Evolutionary conservation across 2,888 invertebrate genomes (phyloP), one percentile per base, ranked within the genome.

Genomic region (Hanleya hanleyi): DNA sequence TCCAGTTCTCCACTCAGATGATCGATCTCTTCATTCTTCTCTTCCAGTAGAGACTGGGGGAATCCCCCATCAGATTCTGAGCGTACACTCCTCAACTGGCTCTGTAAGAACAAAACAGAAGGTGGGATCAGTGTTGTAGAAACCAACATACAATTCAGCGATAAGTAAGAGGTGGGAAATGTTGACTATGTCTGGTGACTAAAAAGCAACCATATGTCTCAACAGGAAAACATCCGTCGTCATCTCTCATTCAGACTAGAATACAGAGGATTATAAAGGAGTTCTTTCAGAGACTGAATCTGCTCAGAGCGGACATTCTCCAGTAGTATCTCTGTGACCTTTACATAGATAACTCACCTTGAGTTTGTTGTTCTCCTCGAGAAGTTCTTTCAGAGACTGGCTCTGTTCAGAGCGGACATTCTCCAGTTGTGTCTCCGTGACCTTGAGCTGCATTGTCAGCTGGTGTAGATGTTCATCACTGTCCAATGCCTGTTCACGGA

Each of bases 21-120:
- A 65, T 89, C 87, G n/a, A 90, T 88, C 76, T 89, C 88, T 49
- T 85, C 83, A 74, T 90, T 90, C 81, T 91, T 91, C 77, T 89
- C 90, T 9, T 87, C 86, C 29, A 91, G 77, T 32, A 91, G 81
- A 26, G 82, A 84, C 79, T 90, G 84, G n/a, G 83, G 77, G 62
- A 80, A 67, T 4, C 72, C 77, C 15, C 76, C 62, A 35, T 75
- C 78, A 15, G 73, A 67, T 41, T 74, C 72, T 37, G 69, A 66
- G 36, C 76, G 72, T 26, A 76, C 68, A 15, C 70, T 67, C 50
- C 74, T 70, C 47, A 79, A 65, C 74, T 78, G 74, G n/a, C 51
- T 64, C 81, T 79, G 71, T 26, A 71, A 68, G 26, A n/a, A n/a
- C n/a, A n/a, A n/a, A n/a, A n/a, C n/a, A n/a, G n/a, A n/a, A n/a